Conservation (phyloP, 2,113 vertebrate species). For the Otis tarda region DNA sequence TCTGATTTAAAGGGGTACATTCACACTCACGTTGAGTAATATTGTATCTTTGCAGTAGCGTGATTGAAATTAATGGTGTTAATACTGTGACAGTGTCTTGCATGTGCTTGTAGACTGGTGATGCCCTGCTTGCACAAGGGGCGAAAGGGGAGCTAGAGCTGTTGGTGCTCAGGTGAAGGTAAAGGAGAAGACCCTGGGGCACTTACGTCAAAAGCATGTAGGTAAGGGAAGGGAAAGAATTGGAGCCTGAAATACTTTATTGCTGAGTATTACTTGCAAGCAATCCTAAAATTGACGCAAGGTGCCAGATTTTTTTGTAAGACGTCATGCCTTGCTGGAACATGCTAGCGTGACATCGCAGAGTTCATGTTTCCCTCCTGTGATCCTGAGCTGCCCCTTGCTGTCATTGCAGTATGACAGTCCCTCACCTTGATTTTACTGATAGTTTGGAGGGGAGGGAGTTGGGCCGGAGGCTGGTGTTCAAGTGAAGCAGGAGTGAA, state of each 20-base stretch:
- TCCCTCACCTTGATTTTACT: background rate
- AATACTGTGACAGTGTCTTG: background rate
- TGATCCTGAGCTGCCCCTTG: background rate
- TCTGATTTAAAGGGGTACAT: background rate
- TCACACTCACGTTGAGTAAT: background rate
- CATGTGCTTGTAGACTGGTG: background rate
- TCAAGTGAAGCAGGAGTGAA: background rate
- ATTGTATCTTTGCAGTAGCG: fast-evolving
- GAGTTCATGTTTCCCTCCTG: background rate
- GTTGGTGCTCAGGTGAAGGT: background rate
- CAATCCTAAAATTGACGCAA: background rate
- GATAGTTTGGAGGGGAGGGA: background rate
- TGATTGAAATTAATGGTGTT: background rate
- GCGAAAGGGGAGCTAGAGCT: background rate
- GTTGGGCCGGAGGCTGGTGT: background rate
- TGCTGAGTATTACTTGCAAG: background rate
- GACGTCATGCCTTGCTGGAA: background rate
- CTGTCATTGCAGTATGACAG: background rate
- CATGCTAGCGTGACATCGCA: background rate
- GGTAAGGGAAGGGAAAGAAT: background rate
- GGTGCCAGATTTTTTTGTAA: background rate
- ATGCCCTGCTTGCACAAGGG: background rate
- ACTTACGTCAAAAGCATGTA: background rate
- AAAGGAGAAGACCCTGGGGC: background rate
- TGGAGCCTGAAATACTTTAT: background rate